Percentiles rank a stretch among this genome's conserved stretches.
phyloP scores from a whole-genome alignment of 2,113 vertebrate genomes.

The Oncorhynchus mykiss region DNA sequence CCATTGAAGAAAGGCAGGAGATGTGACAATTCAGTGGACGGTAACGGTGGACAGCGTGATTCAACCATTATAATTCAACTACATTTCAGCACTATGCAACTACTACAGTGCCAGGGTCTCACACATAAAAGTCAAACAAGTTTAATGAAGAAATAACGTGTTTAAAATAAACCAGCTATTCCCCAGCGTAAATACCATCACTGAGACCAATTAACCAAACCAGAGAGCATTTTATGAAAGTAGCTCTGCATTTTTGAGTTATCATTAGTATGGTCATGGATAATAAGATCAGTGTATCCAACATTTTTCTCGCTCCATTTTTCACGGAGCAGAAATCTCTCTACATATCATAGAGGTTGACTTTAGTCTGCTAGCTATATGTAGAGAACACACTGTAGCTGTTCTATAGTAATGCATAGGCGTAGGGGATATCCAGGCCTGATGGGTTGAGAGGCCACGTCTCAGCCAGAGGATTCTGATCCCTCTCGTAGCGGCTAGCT shows the following conservation, averaged over 20 bases:
- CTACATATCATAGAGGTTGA: too few relatives aligned
- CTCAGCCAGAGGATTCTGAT: conserved; percentile 51
- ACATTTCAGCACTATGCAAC: background rate
- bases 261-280: too few relatives aligned
- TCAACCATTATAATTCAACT: too few relatives aligned
- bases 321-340: too few relatives aligned
- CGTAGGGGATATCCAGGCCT: conserved; percentile 10
- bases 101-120: background rate
- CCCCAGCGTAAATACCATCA: too few relatives aligned
- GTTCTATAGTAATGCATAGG: background rate
- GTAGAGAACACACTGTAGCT: background rate
- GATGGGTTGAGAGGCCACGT: conserved; percentile 48
- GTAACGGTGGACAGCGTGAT: background rate
- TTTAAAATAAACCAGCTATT: too few relatives aligned
- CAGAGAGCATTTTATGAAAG: too few relatives aligned
- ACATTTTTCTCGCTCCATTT: too few relatives aligned
- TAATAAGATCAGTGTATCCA: too few relatives aligned
- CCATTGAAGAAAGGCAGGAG: background rate
- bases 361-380: background rate
- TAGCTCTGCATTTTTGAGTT: too few relatives aligned
- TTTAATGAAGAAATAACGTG: too few relatives aligned
- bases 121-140: background rate
- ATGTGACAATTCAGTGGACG: background rate
- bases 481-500: conserved; percentile 37
- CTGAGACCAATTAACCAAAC: too few relatives aligned